Percentiles rank a stretch among this genome's conserved stretches.
Conservation (phyloP, 1,140 invertebrate species). For the Macrostomum lignano region DNA sequence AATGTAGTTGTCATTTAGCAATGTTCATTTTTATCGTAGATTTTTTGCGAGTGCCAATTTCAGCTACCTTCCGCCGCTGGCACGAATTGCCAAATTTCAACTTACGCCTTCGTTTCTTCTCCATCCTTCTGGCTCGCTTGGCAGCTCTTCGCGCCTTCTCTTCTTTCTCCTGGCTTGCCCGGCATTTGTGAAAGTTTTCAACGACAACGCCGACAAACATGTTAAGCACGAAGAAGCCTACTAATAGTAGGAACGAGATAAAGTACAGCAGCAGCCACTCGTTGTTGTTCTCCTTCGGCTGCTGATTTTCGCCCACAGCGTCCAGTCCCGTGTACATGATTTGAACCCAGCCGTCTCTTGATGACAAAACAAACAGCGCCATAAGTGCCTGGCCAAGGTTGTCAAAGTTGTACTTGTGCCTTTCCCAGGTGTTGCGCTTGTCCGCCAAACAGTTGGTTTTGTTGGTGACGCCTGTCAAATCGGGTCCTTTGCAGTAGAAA, state of each 20-base stretch:
- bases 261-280: constrained; percentile 95
- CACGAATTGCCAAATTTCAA: no score
- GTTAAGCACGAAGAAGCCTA: constrained; percentile 95
- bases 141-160: constrained; percentile 69
- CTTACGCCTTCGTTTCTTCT: constrained; percentile 71
- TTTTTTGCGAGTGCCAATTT: no score
- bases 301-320: constrained; percentile 84
- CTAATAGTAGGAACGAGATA: constrained; percentile 85
- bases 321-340: constrained; percentile 99
- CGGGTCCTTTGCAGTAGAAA: constrained; percentile 53
- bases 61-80: no score
- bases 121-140: constrained; percentile 71
- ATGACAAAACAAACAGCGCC: constrained; percentile 87
- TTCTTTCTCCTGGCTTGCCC: constrained; percentile 93
- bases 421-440: constrained; percentile 53
- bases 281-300: constrained; percentile 84
- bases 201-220: constrained; percentile 99
- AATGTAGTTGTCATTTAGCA: no score
- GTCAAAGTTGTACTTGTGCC: constrained; percentile 95
- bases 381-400: constrained; percentile 70
- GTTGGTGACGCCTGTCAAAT: constrained; percentile 48
- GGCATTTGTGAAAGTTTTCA: constrained; percentile 93
- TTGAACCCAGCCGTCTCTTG: constrained; percentile 95
- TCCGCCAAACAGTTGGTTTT: constrained; percentile 49
- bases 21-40: no score